Evolutionary conservation across 2,797 vertebrate genomes (phyloP).

Genomic region (Octomys mimax): DNA sequence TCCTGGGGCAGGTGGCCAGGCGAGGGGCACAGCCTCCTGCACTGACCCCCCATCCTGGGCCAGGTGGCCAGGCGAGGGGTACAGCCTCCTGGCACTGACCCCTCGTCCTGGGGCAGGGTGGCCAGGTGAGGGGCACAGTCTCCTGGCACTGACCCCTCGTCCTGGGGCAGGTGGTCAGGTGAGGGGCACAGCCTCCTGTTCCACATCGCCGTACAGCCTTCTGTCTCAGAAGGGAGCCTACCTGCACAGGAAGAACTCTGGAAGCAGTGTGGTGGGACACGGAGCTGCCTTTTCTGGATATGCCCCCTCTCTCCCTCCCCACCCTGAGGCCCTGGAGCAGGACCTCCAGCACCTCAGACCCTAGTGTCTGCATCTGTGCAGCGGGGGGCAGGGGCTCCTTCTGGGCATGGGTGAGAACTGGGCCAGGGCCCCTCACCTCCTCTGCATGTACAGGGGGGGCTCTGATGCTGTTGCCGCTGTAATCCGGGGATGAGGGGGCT

Average conservation of each 20-base stretch:
- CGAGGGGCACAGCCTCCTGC: fast-evolving
- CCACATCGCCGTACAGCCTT: neutral
- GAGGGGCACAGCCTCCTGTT: too few relatives aligned
- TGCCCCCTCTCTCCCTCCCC: neutral
- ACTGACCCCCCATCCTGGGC: fast-evolving
- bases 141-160: fast-evolving
- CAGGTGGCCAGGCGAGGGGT: neutral
- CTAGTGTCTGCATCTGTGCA: fast-evolving
- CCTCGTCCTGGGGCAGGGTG: too few relatives aligned
- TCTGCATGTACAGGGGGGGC: neutral
- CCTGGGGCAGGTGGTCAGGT: neutral
- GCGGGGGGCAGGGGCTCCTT: neutral
- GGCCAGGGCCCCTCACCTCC: neutral
- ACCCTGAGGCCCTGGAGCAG: neutral
- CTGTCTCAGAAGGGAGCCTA: neutral
- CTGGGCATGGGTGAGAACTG: fast-evolving
- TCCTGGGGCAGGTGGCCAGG: too few relatives aligned
- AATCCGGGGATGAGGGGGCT: neutral
- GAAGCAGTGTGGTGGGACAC: neutral
- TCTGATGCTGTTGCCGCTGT: neutral
- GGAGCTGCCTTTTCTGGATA: neutral
- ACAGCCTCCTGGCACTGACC: too few relatives aligned
- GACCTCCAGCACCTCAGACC: too few relatives aligned
- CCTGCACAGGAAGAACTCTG: neutral
- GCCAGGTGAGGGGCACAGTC: neutral